Conservation (phyloP, 2,113 vertebrate genomes). For the Onychostoma macrolepis region DNA sequence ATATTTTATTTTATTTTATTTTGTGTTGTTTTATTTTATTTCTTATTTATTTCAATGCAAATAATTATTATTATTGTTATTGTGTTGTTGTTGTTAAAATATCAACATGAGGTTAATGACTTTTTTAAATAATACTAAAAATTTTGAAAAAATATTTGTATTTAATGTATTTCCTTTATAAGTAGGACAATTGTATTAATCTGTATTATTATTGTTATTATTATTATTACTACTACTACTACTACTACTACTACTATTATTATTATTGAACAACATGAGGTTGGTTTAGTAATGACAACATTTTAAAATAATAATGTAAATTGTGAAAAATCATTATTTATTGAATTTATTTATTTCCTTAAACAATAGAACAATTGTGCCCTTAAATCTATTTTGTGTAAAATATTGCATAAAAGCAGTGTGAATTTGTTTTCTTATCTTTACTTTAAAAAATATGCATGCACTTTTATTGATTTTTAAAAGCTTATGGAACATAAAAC, state of each 20-base stretch:
- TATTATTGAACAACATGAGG: background rate
- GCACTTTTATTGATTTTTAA: conserved; percentile 37
- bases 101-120: too few species aligned
- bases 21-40: background rate
- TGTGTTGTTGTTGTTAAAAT: too few species aligned
- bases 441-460: background rate
- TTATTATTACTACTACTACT: too few species aligned
- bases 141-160: too few species aligned
- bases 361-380: background rate
- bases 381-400: background rate
- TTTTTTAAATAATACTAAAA: too few species aligned
- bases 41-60: too few species aligned
- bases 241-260: too few species aligned
- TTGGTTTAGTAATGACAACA: background rate
- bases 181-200: background rate
- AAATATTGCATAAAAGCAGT: background rate
- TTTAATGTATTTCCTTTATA: background rate
- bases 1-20: background rate
- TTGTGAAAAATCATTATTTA: too few species aligned
- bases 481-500: conserved; percentile 17
- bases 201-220: too few species aligned
- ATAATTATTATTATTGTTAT: background rate
- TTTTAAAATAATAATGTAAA: too few species aligned
- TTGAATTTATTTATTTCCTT: background rate
- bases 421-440: background rate